phyloP scores from a whole-genome alignment of 2,113 vertebrate species.

The Odontesthes bonariensis region DNA sequence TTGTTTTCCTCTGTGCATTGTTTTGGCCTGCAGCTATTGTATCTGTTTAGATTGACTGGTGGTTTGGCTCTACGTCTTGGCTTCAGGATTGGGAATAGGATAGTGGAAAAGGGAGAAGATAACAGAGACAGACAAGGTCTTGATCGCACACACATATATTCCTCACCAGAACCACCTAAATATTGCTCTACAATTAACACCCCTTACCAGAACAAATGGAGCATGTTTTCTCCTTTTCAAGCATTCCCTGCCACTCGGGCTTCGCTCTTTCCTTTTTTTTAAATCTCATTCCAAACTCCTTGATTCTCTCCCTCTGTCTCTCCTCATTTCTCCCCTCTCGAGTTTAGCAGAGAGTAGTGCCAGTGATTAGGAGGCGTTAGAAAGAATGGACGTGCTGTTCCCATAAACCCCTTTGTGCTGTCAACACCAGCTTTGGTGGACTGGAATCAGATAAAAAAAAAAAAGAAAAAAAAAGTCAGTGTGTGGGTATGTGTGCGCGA shows the following conservation, averaged over 20 bases:
- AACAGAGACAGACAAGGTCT: slow-evolving; percentile 65
- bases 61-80: slow-evolving; percentile 76
- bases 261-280: not conserved
- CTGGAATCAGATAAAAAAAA: slow-evolving; percentile 96
- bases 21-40: slow-evolving; percentile 79
- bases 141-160: slow-evolving; percentile 43
- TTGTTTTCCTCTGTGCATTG: slow-evolving; percentile 70
- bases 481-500: slow-evolving; percentile 28
- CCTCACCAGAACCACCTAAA: slow-evolving; percentile 6
- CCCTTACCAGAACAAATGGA: slow-evolving; percentile 48
- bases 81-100: slow-evolving; percentile 55
- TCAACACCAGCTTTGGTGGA: slow-evolving; percentile 95
- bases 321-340: slow-evolving; percentile 67
- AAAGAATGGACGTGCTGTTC: slow-evolving; percentile 93
- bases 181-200: slow-evolving; percentile 32
- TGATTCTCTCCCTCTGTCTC: slow-evolving; percentile 51
- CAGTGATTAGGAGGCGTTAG: slow-evolving; percentile 82
- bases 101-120: slow-evolving; percentile 46
- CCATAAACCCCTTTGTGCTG: slow-evolving; percentile 93
- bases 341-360: slow-evolving; percentile 74
- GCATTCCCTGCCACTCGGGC: slow-evolving; percentile 52
- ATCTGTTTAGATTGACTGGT: slow-evolving; percentile 79
- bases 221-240: slow-evolving; percentile 28
- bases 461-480: slow-evolving; percentile 33
- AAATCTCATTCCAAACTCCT: slow-evolving; percentile 52